Evolutionary conservation across 2,113 vertebrate genomes (phyloP), one percentile per base, ranked within the genome.

Genomic region (Strix aluco): DNA sequence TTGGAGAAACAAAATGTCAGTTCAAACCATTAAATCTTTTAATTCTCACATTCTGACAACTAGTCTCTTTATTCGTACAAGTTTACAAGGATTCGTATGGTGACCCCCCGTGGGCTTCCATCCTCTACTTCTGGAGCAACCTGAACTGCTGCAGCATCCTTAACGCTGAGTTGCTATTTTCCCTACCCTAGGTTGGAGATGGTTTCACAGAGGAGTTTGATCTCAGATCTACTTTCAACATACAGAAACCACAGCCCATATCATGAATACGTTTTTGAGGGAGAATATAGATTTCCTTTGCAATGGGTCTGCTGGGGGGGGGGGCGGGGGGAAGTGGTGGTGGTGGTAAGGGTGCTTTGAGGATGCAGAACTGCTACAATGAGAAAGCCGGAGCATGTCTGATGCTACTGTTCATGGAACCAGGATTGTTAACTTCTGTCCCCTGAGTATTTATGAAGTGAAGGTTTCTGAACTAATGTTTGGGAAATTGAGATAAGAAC

Each of bases 251-350:
- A 29, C 18, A 40, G 19, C 4, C 36, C 1, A 1, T 65, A 61
- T 10, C 22, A 52, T 62, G 58, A 91, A 34, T 23, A 40, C 1
- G 13, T 19, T 55, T 95, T 72, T 63, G 26, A 73, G 38, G 23
- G 6, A 58, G 10, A 46, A 66, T 77, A 70, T 7, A 32, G 19
- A 58, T 73, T 86, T 80, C 10, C 13, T 77, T 61, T 81, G 13
- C 27, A 32, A 32, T 26, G 11, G 7, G 3, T 71, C 25, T 81
- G 17, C 19, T 69, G 29, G 18, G 10, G 7, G 2, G 9, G 1
- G 2, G 32, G 9, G 29, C 15, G 10, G 7, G 2, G 11, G 1
- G 2, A 25, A 20, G 27, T 32, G 15, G 3, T 44, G 25, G 11
- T n/a, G n/a, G 14, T 15, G 26, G n/a, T 26, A 44, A 59, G 8